Conservation (phyloP, 2,797 vertebrate species). For the Chrosomus eos region DNA sequence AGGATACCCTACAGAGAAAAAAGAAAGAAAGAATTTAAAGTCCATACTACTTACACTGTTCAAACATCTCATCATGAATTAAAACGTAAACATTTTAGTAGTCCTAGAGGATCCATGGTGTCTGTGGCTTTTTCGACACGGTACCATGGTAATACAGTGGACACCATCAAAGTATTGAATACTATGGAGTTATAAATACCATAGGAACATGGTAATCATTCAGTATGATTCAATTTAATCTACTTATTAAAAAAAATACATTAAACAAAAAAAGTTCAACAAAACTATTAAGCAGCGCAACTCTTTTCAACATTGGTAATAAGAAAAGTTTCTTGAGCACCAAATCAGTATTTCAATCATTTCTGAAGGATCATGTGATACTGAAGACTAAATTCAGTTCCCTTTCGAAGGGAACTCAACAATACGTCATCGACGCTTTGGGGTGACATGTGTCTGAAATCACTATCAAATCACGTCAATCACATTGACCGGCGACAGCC, state of each 20-base stretch:
- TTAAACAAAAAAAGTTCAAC: neutral
- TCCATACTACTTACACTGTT: neutral
- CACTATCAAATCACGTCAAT: no score
- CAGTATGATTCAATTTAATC: neutral
- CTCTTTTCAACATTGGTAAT: neutral
- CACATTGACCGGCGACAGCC: no score
- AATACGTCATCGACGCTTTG: no score
- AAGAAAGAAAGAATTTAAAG: neutral
- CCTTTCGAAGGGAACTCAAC: no score
- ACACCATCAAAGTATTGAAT: neutral
- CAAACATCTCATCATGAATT: neutral
- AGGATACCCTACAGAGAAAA: constrained; percentile 67
- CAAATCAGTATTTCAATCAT: no score
- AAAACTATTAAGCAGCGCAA: neutral
- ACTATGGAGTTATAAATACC: neutral
- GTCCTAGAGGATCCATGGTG: no score
- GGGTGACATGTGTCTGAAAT: no score
- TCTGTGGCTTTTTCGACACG: neutral
- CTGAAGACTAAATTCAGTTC: no score
- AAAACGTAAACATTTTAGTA: neutral
- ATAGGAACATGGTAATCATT: neutral
- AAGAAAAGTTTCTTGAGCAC: no score
- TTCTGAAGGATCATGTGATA: no score
- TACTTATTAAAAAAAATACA: neutral
- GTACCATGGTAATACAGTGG: neutral